phyloP scores from a whole-genome alignment of 2,888 invertebrate species.

The Lissonota sp. region DNA sequence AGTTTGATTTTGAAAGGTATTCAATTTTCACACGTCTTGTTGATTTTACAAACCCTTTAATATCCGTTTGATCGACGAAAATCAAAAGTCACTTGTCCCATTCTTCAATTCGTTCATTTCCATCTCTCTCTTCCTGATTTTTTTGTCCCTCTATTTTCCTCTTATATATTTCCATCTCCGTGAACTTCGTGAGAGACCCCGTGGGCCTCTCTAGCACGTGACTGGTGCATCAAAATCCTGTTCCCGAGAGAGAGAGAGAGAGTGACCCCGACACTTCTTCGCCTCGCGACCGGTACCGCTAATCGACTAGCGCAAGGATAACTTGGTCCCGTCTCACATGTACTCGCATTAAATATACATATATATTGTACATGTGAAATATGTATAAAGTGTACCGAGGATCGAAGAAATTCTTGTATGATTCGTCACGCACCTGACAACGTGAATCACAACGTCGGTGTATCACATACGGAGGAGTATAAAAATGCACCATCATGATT shows the following conservation, averaged over 20 bases:
- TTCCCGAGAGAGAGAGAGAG: background rate
- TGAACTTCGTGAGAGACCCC: slow-evolving; percentile 27
- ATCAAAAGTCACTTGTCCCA: background rate
- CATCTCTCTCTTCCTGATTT: background rate
- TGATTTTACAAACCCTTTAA: slow-evolving; percentile 8
- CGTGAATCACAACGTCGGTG: slow-evolving; percentile 47
- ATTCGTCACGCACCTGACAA: slow-evolving; percentile 59
- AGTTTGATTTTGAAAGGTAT: background rate
- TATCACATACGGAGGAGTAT: slow-evolving; percentile 28
- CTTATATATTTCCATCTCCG: slow-evolving; percentile 7
- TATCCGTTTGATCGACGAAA: slow-evolving; percentile 23
- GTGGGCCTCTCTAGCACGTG: slow-evolving; percentile 28
- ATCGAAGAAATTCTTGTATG: slow-evolving; percentile 52
- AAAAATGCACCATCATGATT: slow-evolving; percentile 40
- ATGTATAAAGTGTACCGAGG: slow-evolving; percentile 36
- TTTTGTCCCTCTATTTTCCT: background rate
- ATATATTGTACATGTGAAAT: slow-evolving; percentile 2
- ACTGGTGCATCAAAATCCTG: slow-evolving; percentile 53
- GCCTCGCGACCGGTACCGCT: slow-evolving; percentile 42
- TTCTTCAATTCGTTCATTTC: background rate
- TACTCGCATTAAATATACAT: slow-evolving; percentile 19
- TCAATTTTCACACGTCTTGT: background rate
- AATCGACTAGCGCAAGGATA: slow-evolving; percentile 60
- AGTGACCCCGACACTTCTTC: slow-evolving; percentile 58
- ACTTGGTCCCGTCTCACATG: slow-evolving; percentile 46